A percentile compares a stretch with the other conserved stretches of the same genome.
phyloP scores from a whole-genome alignment of 2,888 invertebrate species.

The Plagodis dolabraria region DNA sequence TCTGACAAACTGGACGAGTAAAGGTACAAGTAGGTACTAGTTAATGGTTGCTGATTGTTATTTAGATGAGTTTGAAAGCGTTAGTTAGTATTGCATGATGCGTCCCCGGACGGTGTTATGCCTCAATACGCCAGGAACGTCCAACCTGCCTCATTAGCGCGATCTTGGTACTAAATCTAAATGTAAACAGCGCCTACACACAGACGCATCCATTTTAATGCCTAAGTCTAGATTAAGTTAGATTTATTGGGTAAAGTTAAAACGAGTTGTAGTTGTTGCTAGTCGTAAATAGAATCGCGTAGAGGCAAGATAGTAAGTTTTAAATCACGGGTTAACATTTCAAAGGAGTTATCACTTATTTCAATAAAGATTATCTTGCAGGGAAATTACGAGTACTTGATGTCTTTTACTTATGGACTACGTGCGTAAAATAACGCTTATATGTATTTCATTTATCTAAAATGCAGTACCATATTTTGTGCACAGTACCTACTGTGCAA shows the following conservation, averaged over 20 bases:
- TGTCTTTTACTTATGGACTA: too few species aligned
- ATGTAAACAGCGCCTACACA: slow-evolving; percentile 28
- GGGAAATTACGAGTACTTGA: too few species aligned
- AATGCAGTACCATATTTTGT: too few species aligned
- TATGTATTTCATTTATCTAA: too few species aligned
- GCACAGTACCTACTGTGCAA: too few species aligned
- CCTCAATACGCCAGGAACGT: slow-evolving; percentile 52
- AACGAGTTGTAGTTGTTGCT: slow-evolving; percentile 14
- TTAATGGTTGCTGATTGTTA: slow-evolving; percentile 70
- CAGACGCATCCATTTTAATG: slow-evolving; percentile 20
- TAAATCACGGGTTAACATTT: too few species aligned
- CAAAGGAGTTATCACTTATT: too few species aligned
- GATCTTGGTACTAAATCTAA: slow-evolving; percentile 35
- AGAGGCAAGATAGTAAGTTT: background rate
- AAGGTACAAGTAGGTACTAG: slow-evolving; percentile 42
- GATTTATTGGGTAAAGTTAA: slow-evolving; percentile 25
- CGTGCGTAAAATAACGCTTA: too few species aligned
- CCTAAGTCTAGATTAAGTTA: slow-evolving; percentile 22
- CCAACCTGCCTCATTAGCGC: slow-evolving; percentile 33
- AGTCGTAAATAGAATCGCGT: background rate
- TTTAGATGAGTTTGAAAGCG: slow-evolving; percentile 67
- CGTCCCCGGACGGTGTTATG: slow-evolving; percentile 45
- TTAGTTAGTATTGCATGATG: slow-evolving; percentile 59
- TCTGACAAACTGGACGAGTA: slow-evolving; percentile 43
- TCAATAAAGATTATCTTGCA: too few species aligned